A percentile compares a stretch with the other conserved stretches of the same genome.
phyloP scores from a whole-genome alignment of 2,888 invertebrate genomes.

The Dryococelus australis region DNA sequence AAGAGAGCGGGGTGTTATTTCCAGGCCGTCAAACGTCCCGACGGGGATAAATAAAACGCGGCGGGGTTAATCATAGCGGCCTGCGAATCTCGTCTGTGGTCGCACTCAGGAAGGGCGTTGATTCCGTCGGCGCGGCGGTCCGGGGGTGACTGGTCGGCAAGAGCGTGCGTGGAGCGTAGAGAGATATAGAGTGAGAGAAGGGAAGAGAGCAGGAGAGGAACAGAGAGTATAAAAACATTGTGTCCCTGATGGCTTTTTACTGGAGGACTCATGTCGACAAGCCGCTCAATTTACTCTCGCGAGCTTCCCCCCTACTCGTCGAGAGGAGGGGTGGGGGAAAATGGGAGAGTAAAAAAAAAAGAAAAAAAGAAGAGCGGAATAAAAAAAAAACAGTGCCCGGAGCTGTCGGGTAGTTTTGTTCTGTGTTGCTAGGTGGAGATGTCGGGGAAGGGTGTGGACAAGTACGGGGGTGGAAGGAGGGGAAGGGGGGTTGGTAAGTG shows the following conservation, averaged over 20 bases:
- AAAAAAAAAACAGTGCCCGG: constrained; percentile 28
- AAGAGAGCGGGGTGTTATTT: too few species aligned
- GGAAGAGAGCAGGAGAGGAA: not conserved
- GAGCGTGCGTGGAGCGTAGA: not conserved
- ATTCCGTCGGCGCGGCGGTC: not conserved
- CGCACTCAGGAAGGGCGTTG: not conserved
- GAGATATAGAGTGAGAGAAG: not conserved
- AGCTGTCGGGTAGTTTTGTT: constrained; percentile 31
- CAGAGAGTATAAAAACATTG: not conserved
- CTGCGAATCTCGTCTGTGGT: not conserved
- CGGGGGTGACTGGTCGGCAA: not conserved
- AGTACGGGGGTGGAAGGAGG: constrained; percentile 32
- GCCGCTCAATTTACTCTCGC: constrained; percentile 43
- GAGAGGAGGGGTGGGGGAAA: constrained; percentile 27
- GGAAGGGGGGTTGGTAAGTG: constrained; percentile 47
- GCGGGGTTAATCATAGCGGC: not conserved
- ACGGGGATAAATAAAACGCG: not conserved
- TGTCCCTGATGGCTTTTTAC: constrained; percentile 16
- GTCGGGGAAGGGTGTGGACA: constrained; percentile 16
- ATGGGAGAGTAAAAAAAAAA: constrained; percentile 29
- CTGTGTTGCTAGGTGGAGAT: constrained; percentile 17
- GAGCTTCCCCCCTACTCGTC: not conserved
- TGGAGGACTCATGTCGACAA: constrained; percentile 39
- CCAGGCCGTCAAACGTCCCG: not conserved
- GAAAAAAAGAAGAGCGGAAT: constrained; percentile 29